phyloP scores from a whole-genome alignment of 1,140 invertebrate genomes.

The Philopotamus ludificatus region DNA sequence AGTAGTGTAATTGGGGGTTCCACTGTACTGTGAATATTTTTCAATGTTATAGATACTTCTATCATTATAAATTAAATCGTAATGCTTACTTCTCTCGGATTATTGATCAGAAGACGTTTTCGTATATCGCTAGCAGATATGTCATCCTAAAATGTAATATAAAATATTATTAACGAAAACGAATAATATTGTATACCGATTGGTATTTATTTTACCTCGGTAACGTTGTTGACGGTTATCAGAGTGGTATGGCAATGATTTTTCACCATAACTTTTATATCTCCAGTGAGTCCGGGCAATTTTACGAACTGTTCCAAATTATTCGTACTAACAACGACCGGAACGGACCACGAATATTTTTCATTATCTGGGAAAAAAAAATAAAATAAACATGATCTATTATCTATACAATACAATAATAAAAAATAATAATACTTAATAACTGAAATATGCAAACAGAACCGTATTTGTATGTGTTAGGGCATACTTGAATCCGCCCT shows the following conservation, averaged over 20 bases:
- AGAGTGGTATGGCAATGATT: slow-evolving; percentile 25
- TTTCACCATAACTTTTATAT: slow-evolving; percentile 35
- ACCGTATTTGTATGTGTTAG: too few species aligned
- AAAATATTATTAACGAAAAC: background rate
- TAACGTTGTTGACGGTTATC: slow-evolving; percentile 35
- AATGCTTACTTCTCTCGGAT: background rate
- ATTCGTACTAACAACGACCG: slow-evolving; percentile 27
- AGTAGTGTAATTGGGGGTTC: too few species aligned
- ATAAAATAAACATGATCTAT: too few species aligned
- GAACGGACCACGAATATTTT: slow-evolving; percentile 24
- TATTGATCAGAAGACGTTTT: slow-evolving; percentile 18
- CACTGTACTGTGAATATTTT: too few species aligned
- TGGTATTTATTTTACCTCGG: slow-evolving; percentile 19
- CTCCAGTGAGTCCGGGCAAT: slow-evolving; percentile 25
- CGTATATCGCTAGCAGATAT: slow-evolving; percentile 40
- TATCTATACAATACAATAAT: background rate
- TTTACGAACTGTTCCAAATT: slow-evolving; percentile 33
- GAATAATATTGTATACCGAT: background rate
- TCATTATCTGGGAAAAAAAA: background rate
- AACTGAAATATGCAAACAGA: too few species aligned
- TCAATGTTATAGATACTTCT: too few species aligned
- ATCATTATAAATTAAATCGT: too few species aligned
- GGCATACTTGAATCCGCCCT: too few species aligned
- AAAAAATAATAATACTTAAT: too few species aligned
- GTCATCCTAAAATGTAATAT: slow-evolving; percentile 30